A percentile compares a stretch with the other conserved stretches of the same genome.
Conservation (phyloP, 2,888 invertebrate species). For the Atethmia centrago region DNA sequence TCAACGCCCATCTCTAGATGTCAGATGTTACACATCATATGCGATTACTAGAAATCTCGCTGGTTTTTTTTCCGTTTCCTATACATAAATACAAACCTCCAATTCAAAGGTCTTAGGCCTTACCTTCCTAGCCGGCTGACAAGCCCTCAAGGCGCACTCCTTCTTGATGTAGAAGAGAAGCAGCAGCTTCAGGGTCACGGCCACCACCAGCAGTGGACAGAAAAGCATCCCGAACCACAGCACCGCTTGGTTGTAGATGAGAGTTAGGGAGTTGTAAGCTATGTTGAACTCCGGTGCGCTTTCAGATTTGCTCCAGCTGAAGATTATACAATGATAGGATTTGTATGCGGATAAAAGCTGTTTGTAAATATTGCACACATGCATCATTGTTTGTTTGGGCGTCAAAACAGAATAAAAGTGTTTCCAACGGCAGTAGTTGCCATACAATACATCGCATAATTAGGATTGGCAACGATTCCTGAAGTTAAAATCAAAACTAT, state of each 20-base stretch:
- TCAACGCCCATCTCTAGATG: too few species aligned
- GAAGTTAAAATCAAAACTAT: neutral
- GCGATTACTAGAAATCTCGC: too few species aligned
- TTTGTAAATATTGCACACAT: neutral
- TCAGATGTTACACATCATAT: too few species aligned
- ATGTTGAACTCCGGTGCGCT: constrained; percentile 93
- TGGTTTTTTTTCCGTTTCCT: too few species aligned
- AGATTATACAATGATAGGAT: neutral
- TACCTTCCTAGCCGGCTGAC: constrained; percentile 91
- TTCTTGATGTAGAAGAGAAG: constrained; percentile 93
- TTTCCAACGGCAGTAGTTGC: neutral
- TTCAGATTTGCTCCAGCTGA: constrained; percentile 71
- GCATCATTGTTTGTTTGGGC: neutral
- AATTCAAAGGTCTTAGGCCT: too few species aligned
- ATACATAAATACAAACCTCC: too few species aligned
- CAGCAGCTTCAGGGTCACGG: constrained; percentile 93
- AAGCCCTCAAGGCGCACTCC: constrained; percentile 91
- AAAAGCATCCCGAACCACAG: constrained; percentile 95
- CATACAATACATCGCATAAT: neutral
- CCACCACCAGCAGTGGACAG: constrained; percentile 92
- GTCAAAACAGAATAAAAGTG: neutral
- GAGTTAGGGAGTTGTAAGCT: constrained; percentile 93
- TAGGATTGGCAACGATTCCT: neutral
- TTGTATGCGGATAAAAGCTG: neutral
- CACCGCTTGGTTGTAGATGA: constrained; percentile 95